phyloP scores from a whole-genome alignment of 2,113 vertebrate genomes.

The Microtus oregoni region DNA sequence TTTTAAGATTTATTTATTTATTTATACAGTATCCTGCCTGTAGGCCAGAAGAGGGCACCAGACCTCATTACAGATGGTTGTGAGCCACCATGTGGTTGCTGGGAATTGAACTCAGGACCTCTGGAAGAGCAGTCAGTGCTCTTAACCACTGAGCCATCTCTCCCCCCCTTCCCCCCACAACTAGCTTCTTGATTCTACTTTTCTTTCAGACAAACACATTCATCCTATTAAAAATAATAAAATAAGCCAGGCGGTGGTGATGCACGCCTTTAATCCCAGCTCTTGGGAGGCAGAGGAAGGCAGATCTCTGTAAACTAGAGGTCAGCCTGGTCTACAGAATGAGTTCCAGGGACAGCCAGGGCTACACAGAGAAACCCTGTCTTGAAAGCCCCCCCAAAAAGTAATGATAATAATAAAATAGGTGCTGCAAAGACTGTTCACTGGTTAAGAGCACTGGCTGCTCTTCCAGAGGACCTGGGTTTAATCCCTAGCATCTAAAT shows the following conservation, averaged over 20 bases:
- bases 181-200: background rate
- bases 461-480: background rate
- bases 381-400: background rate
- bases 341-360: background rate
- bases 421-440: background rate
- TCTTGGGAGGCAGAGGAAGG: background rate
- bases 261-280: no score
- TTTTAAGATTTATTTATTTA: no score
- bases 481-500: background rate
- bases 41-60: no score
- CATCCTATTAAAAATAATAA: slow-evolving; percentile 21
- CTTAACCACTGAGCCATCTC: no score
- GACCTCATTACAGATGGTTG: no score
- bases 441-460: background rate
- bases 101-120: no score
- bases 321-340: background rate
- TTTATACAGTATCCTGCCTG: no score
- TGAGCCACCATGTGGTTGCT: no score
- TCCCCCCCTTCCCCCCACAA: no score
- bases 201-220: slow-evolving; percentile 33
- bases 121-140: no score
- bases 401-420: background rate
- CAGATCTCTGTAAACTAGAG: rapidly evolving
- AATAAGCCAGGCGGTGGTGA: no score
- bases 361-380: background rate